Evolutionary conservation across 2,113 vertebrate species (phyloP).

Genomic region (Tor tambroides): DNA sequence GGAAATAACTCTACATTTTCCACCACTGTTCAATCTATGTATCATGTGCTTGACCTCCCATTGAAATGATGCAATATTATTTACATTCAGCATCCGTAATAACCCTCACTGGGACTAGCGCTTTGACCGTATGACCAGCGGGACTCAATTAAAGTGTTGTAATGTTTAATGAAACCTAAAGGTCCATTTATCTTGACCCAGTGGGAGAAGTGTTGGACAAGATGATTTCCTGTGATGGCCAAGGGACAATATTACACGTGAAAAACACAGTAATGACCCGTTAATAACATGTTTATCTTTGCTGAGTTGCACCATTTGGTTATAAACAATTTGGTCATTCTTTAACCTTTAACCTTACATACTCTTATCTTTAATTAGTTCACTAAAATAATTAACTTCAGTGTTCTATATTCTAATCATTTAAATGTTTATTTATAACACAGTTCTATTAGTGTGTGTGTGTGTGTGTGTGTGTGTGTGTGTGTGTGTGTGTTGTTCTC

Average conservation of each 20-base stretch:
- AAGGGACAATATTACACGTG: slow-evolving; percentile 13
- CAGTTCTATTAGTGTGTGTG: not conserved
- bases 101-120: not conserved
- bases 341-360: too few species aligned
- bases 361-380: too few species aligned
- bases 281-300: slow-evolving; percentile 38
- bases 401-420: not conserved
- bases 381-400: too few species aligned
- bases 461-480: too few species aligned
- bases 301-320: not conserved
- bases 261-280: not conserved
- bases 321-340: too few species aligned
- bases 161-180: slow-evolving; percentile 36
- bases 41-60: not conserved
- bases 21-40: not conserved
- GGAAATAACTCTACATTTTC: too few species aligned
- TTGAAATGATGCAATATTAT: slow-evolving; percentile 23
- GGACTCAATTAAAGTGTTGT: slow-evolving; percentile 46
- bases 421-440: not conserved
- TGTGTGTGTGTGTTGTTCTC: too few species aligned
- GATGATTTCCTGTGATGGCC: not conserved
- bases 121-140: slow-evolving; percentile 26
- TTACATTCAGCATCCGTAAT: not conserved
- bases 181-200: slow-evolving; percentile 18
- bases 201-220: not conserved